Percentiles rank a stretch among this genome's conserved stretches.
These are phyloP conservation scores for Drosophila planitibia DNA, from an alignment of 2,888 invertebrate species.

Conservation along the genomic window DNA sequence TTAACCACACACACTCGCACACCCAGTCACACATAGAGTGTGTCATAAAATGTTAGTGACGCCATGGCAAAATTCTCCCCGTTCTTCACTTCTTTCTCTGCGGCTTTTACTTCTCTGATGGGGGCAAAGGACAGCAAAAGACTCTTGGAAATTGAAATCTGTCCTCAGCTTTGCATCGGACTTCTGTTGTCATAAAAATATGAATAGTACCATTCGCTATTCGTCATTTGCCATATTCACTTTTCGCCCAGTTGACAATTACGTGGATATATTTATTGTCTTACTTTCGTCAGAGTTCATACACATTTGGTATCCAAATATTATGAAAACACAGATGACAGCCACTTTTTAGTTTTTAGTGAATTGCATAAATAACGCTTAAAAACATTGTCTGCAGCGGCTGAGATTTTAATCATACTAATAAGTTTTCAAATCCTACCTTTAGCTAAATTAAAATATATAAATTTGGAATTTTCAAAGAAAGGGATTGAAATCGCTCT, in stretches of 20 bases:
- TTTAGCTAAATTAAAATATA: not conserved
- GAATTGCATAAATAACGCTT: conserved; percentile 7
- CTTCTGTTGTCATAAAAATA: conserved; percentile 62
- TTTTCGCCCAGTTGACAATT: conserved; percentile 24
- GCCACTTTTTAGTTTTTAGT: not conserved
- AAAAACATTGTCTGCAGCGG: not conserved
- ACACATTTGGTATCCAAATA: conserved; percentile 26
- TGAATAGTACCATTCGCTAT: conserved; percentile 37
- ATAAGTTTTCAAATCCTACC: not conserved
- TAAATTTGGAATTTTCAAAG: not conserved
- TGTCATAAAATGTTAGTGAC: conserved; percentile 67
- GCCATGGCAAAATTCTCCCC: conserved; percentile 35
- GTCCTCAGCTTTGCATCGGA: conserved; percentile 22
- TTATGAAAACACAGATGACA: conserved; percentile 32
- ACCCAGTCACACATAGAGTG: conserved; percentile 16
- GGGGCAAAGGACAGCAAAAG: not conserved
- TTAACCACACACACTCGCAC: conserved; percentile 55
- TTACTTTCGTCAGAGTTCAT: conserved; percentile 8
- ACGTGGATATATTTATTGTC: conserved; percentile 14
- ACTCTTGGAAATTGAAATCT: conserved; percentile 64
- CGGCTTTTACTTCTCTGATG: not conserved
- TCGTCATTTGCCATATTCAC: not conserved
- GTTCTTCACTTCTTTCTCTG: conserved; percentile 19
- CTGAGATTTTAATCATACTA: not conserved
- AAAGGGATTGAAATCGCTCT: too few species aligned